Percentiles rank a stretch among this genome's conserved stretches.
Evolutionary conservation across 2,888 invertebrate species (phyloP).

Genomic region (Dasysyrphus albostriatus): DNA sequence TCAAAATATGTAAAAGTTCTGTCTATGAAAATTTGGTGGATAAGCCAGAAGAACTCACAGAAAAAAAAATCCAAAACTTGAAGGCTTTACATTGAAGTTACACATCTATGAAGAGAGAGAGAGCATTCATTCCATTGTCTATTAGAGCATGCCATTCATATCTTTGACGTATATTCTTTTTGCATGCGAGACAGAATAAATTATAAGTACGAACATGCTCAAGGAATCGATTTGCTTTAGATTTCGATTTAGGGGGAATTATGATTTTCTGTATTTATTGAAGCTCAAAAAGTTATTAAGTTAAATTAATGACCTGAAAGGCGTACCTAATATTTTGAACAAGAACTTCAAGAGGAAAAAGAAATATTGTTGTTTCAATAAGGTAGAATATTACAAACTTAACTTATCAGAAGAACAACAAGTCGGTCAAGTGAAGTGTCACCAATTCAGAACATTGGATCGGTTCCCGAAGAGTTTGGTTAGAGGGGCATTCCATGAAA

Average conservation of each 20-base stretch:
- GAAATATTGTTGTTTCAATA: no score
- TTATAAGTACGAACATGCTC: not conserved
- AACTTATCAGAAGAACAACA: no score
- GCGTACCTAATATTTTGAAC: no score
- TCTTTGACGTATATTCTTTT: conserved; percentile 26
- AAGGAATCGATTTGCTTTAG: not conserved
- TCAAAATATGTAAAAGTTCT: conserved; percentile 8
- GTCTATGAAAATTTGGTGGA: conserved; percentile 10
- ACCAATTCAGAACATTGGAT: no score
- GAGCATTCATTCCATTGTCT: not conserved
- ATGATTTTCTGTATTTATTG: not conserved
- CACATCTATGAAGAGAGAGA: not conserved
- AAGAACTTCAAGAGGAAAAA: no score
- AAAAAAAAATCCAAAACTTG: not conserved
- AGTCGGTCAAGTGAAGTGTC: no score
- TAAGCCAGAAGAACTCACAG: not conserved
- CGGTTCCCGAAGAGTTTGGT: no score
- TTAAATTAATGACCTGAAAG: not conserved
- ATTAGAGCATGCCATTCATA: conserved; percentile 17
- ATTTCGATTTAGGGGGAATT: not conserved
- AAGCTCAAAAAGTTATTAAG: not conserved
- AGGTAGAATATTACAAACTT: no score
- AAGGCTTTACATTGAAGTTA: not conserved
- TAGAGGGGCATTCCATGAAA: no score
- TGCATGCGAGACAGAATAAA: conserved; percentile 10